Conservation (phyloP, 2,113 vertebrate genomes). For the Crotalus tigris region DNA sequence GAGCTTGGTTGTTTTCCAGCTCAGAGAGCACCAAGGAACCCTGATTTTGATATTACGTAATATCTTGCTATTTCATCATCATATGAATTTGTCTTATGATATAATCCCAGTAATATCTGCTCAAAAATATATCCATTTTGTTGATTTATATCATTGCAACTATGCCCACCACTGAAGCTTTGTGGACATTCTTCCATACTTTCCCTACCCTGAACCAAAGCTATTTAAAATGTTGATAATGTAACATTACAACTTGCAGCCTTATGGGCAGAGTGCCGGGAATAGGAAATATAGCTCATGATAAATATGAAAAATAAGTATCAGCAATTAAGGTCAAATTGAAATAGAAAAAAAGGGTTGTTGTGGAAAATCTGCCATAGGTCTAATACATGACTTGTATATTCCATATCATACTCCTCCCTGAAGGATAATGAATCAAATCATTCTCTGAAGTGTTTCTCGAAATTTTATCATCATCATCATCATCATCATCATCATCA, state of each 20-base stretch:
- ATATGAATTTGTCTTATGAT: background rate
- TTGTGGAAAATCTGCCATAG: background rate
- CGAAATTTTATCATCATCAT: background rate
- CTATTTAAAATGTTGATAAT: background rate
- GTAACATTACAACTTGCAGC: background rate
- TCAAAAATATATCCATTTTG: background rate
- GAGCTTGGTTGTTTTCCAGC: background rate
- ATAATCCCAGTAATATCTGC: background rate
- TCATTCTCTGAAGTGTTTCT: background rate
- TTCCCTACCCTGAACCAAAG: background rate
- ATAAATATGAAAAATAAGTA: background rate
- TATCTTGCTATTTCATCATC: background rate
- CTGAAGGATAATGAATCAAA: background rate
- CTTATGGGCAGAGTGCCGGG: background rate
- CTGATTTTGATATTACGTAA: too few relatives aligned
- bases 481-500: too few relatives aligned
- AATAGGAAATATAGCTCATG: background rate
- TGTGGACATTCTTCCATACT: background rate
- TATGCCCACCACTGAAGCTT: background rate
- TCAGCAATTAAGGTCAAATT: background rate
- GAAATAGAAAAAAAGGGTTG: background rate
- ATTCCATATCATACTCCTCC: background rate
- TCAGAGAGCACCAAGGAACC: too few relatives aligned
- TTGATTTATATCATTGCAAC: background rate
- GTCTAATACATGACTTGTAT: background rate